Percentiles rank a stretch among this genome's conserved stretches.
phyloP scores from a whole-genome alignment of 2,888 invertebrate species.

The Calliphora vomitoria region DNA sequence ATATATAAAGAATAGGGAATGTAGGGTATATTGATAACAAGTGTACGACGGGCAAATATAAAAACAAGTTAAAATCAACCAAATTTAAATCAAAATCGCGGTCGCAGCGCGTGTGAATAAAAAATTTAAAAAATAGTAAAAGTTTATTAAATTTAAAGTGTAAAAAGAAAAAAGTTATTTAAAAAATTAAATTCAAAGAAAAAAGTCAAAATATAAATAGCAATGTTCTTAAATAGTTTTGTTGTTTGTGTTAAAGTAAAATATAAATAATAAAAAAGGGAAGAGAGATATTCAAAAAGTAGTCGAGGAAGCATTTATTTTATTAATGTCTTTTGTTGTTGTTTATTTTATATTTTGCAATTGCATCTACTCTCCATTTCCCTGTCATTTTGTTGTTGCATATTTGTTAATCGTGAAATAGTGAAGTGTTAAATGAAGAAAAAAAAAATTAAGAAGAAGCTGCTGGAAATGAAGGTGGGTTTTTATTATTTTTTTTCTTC shows the following conservation, averaged over 20 bases:
- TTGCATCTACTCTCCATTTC: slow-evolving; percentile 10
- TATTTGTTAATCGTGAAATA: slow-evolving; percentile 37
- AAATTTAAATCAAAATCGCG: slow-evolving; percentile 7
- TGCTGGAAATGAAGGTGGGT: slow-evolving; percentile 17
- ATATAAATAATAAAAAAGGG: neutral
- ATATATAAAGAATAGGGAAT: no score
- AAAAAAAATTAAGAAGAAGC: neutral
- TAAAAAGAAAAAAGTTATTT: neutral
- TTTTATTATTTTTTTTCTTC: neutral
- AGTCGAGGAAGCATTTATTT: slow-evolving; percentile 19
- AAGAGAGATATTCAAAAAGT: neutral
- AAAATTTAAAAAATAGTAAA: neutral
- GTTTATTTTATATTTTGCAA: slow-evolving; percentile 1
- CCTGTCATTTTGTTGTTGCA: slow-evolving; percentile 4
- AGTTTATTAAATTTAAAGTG: neutral
- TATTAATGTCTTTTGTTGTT: slow-evolving; percentile 11
- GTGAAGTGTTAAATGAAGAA: slow-evolving; percentile 44
- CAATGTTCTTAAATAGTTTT: no score
- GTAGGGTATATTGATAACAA: neutral
- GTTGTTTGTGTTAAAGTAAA: slow-evolving; percentile 20
- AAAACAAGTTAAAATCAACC: no score
- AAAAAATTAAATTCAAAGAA: neutral
- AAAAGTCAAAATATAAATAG: no score
- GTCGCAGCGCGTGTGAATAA: slow-evolving; percentile 33
- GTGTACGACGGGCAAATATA: no score